Evolutionary conservation across 2,797 vertebrate species (phyloP).

Genomic region (Carapus acus): DNA sequence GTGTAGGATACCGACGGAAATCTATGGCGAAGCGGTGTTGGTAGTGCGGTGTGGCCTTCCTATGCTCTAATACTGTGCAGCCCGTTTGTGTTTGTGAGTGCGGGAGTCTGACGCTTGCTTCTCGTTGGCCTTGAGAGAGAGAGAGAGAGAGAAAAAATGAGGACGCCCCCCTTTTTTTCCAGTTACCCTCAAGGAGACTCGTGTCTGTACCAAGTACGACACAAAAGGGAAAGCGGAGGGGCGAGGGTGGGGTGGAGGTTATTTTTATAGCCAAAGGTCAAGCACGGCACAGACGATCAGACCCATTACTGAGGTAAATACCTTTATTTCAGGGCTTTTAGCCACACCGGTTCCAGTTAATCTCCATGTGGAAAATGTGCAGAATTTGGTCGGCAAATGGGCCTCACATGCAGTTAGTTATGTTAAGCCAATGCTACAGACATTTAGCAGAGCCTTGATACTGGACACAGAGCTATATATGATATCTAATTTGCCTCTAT

Average conservation of each 20-base stretch:
- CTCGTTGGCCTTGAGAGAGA: constrained; percentile 51
- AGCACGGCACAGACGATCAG: constrained; percentile 70
- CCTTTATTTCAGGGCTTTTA: constrained; percentile 66
- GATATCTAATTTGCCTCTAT: constrained; percentile 72
- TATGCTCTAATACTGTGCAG: constrained; percentile 36
- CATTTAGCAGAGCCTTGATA: constrained; percentile 54
- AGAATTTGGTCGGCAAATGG: constrained; percentile 53
- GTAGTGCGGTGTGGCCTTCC: constrained; percentile 58
- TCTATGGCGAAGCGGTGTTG: constrained; percentile 51
- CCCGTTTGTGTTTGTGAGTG: constrained; percentile 51
- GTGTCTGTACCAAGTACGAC: constrained; percentile 40
- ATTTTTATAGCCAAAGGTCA: constrained; percentile 68
- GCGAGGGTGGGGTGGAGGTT: constrained; percentile 21
- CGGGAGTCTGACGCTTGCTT: constrained; percentile 48
- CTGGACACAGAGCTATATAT: constrained; percentile 69
- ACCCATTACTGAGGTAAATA: constrained; percentile 65
- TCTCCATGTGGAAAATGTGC: constrained; percentile 49
- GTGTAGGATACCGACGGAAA: constrained; percentile 36
- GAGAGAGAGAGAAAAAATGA: constrained; percentile 25
- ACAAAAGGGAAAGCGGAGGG: constrained; percentile 35
- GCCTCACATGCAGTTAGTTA: constrained; percentile 48
- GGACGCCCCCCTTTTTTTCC: constrained; percentile 52
- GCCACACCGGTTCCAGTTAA: constrained; percentile 54
- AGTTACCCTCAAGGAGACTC: constrained; percentile 50
- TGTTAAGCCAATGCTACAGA: constrained; percentile 51